phyloP scores from a whole-genome alignment of 2,888 invertebrate species.

The Cheilosia scutellata region DNA sequence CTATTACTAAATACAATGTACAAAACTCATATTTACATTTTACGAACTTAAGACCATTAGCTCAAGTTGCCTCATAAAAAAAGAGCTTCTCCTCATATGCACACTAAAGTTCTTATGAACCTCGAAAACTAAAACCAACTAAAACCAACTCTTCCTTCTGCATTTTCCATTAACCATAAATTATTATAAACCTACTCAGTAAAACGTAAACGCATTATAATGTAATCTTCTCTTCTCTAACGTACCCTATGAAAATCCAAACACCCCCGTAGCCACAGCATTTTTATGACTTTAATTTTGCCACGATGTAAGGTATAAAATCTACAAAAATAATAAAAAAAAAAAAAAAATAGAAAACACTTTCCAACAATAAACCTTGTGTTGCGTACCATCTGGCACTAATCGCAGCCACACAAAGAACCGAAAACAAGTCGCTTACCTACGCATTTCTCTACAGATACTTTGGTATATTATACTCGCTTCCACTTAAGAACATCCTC shows the following conservation, averaged over 20 bases:
- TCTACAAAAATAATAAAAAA: conserved; percentile 25
- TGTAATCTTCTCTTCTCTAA: conserved; percentile 39
- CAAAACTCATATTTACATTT: neutral
- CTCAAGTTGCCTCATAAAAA: neutral
- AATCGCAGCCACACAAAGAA: conserved; percentile 70
- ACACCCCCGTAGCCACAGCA: conserved; percentile 15
- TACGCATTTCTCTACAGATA: conserved; percentile 64
- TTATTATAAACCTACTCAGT: conserved; percentile 29
- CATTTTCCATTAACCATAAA: conserved; percentile 30
- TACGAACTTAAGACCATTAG: neutral
- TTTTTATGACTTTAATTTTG: conserved; percentile 75
- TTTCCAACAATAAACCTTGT: conserved; percentile 60
- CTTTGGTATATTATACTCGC: conserved; percentile 48
- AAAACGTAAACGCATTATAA: conserved; percentile 65
- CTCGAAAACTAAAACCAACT: conserved; percentile 43
- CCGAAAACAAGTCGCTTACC: conserved; percentile 61
- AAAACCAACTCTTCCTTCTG: conserved; percentile 6
- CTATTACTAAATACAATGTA: neutral
- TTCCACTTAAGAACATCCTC: conserved; percentile 74
- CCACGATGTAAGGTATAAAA: conserved; percentile 69
- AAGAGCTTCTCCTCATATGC: conserved; percentile 34
- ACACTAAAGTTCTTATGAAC: neutral
- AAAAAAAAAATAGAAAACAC: conserved; percentile 10
- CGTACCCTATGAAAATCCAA: conserved; percentile 1
- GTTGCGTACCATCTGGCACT: conserved; percentile 73